Conservation (phyloP, 2,113 vertebrate genomes). For the Aythya baeri region DNA sequence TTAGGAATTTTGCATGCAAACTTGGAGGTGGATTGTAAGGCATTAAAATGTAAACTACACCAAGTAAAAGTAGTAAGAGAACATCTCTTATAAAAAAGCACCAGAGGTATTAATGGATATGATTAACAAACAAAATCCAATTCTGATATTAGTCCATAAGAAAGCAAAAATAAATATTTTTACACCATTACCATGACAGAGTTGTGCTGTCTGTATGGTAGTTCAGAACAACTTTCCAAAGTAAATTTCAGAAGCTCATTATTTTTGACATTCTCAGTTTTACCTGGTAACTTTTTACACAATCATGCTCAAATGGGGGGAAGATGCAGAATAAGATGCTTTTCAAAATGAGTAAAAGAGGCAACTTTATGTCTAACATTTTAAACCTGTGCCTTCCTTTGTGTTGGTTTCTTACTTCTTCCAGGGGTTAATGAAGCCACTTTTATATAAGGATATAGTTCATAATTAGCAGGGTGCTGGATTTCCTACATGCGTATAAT, state of each 20-base stretch:
- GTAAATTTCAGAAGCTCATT: background rate
- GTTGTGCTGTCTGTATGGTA: background rate
- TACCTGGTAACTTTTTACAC: background rate
- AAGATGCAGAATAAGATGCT: background rate
- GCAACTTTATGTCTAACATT: background rate
- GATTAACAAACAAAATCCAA: background rate
- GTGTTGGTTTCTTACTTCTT: background rate
- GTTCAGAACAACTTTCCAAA: background rate
- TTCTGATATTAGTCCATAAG: background rate
- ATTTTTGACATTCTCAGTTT: background rate
- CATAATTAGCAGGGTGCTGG: background rate
- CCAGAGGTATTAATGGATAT: background rate
- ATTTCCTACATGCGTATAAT: background rate
- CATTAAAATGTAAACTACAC: background rate
- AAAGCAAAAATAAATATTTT: background rate
- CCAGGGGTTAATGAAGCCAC: background rate
- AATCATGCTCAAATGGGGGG: accelerated
- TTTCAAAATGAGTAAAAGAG: background rate
- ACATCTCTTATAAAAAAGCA: background rate
- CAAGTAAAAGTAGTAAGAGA: background rate
- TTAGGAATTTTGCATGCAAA: background rate
- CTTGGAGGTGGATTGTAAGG: background rate
- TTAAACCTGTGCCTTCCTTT: background rate
- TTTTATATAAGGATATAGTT: background rate
- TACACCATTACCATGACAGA: background rate